These are phyloP conservation scores for Pavo muticus DNA, from an alignment of 2,113 vertebrate species.

Conservation along the genomic window DNA sequence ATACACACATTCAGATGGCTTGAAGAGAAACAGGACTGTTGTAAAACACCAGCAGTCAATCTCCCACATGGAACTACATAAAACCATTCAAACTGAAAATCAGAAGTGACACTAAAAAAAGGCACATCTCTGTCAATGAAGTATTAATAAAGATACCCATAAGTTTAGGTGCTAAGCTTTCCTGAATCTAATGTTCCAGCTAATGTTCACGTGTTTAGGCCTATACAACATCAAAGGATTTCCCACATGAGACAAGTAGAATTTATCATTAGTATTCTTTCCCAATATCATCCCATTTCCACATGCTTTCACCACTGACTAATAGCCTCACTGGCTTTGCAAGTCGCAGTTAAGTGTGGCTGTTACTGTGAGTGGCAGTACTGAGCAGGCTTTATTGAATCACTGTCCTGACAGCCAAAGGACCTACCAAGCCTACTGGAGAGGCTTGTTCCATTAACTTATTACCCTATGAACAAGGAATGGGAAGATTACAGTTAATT, in stretches of 20 bases:
- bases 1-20: background rate
- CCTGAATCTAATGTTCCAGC: background rate
- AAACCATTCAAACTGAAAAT: background rate
- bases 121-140: background rate
- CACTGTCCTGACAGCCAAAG: background rate
- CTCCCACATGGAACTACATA: background rate
- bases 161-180: background rate
- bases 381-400: background rate
- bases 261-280: background rate
- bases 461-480: background rate
- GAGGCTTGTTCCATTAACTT: background rate
- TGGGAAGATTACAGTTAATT: background rate
- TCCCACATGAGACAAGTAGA: background rate
- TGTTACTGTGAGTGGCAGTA: background rate
- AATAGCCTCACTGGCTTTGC: background rate
- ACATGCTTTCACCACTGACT: background rate
- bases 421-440: background rate
- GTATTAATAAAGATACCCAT: background rate
- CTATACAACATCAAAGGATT: background rate
- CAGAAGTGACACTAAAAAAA: background rate
- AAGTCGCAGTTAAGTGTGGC: background rate
- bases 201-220: background rate
- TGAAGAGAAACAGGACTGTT: background rate
- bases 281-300: background rate
- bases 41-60: background rate